These are phyloP conservation scores for Talpa occidentalis DNA, from an alignment of 2,113 vertebrate species.

Conservation along the genomic window DNA sequence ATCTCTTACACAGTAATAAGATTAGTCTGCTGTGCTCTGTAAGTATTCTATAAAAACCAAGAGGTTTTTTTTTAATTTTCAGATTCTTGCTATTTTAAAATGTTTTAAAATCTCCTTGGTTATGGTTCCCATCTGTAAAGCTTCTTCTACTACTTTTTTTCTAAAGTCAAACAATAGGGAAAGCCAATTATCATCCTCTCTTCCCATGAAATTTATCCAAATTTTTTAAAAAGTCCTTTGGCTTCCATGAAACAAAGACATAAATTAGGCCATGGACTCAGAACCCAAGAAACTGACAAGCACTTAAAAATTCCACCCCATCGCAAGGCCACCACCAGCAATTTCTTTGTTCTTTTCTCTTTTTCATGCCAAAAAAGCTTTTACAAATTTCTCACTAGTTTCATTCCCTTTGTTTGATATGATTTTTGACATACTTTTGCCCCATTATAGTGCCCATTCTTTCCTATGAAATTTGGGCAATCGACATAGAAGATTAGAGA, in stretches of 20 bases:
- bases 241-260: conserved; percentile 39
- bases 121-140: background rate
- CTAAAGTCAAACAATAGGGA: conserved; percentile 30
- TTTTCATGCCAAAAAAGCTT: conserved; percentile 66
- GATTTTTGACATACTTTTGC: conserved; percentile 35
- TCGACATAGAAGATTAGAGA: background rate
- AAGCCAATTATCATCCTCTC: conserved; percentile 28
- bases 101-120: conserved; percentile 14
- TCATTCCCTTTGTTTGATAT: conserved; percentile 21
- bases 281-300: conserved; percentile 24
- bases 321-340: conserved; percentile 17
- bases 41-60: background rate
- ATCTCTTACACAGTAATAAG: background rate
- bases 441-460: background rate
- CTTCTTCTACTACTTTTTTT: conserved; percentile 22
- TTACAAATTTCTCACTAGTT: conserved; percentile 57
- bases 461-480: conserved; percentile 47
- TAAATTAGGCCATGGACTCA: background rate
- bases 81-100: background rate
- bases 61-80: background rate
- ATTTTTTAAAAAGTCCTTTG: background rate
- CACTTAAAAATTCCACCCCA: conserved; percentile 29
- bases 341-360: conserved; percentile 42
- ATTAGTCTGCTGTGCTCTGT: background rate
- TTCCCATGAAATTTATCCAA: background rate